Evolutionary conservation across 2,113 vertebrate genomes (phyloP), one percentile per base, ranked within the genome.

Genomic region (Spea bombifrons): DNA sequence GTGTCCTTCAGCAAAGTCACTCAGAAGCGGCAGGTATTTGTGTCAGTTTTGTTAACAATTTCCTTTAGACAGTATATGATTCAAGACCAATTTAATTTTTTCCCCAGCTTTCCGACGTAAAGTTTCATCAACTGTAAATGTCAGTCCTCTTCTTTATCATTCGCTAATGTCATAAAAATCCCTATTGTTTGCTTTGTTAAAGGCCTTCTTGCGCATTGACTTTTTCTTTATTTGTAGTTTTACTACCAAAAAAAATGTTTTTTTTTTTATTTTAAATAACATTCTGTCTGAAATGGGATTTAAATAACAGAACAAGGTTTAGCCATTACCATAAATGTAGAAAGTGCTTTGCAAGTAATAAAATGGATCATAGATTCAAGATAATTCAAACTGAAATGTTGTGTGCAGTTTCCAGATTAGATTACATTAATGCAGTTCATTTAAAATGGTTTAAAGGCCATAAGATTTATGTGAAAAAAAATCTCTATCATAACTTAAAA

Each of bases 381-480:
- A 92, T 93, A 93, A 91, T 91, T 92, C 91, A 91, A 93, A 93
- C 90, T 92, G 92, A 93, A 93, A 92, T 92, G 89, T 91, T 93
- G 91, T 90, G 90, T 88, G 92, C 90, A 86, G 89, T 90, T 92
- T 92, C 89, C 89, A 91, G 91, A 92, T 92, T 91, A 92, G 91
- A 93, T 93, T 92, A 90, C 88, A 86, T 91, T 92, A 92, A 90
- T 90, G 89, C 87, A 90, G 88, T 92, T 93, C 91, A 89, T 92
- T 93, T 92, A 90, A 91, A 94, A 92, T 91, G 89, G 88, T 91
- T 92, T 92, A 93, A 93, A 92, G 90, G 91, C 90, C 89, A 90
- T 91, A 86, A 91, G 89, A 93, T 89, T 86, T 88, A 88, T 89
- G 87, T 88, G 90, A 90, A 90, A 90, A n/a, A 87, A 88, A 90